Evolutionary conservation across 2,888 invertebrate genomes (phyloP).

Genomic region (Himalopsyche kuldschensis): DNA sequence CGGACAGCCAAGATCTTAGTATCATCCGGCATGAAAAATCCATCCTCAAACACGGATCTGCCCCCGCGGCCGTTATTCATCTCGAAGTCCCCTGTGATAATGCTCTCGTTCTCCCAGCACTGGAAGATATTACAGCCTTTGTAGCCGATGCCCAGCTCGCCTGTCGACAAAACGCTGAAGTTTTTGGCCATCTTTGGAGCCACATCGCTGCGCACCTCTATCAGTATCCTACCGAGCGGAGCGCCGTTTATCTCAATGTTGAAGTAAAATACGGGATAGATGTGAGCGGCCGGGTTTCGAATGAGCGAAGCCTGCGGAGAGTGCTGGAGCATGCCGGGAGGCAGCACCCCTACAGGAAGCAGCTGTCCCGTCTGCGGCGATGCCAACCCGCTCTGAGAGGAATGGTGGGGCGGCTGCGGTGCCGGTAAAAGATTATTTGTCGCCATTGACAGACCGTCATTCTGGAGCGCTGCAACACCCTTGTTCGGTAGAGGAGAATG

Average conservation of each 20-base stretch:
- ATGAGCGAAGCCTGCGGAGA: constrained; percentile 57
- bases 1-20: constrained; percentile 74
- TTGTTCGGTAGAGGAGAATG: constrained; percentile 45
- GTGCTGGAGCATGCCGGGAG: constrained; percentile 42
- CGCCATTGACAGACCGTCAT: constrained; percentile 48
- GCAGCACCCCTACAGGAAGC: constrained; percentile 35
- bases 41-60: constrained; percentile 73
- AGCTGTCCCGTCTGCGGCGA: constrained; percentile 41
- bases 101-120: constrained; percentile 81
- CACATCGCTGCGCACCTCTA: constrained; percentile 75
- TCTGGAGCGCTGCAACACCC: constrained; percentile 45
- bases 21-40: constrained; percentile 80
- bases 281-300: constrained; percentile 57
- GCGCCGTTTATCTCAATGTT: constrained; percentile 74
- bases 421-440: constrained; percentile 45
- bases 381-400: constrained; percentile 16
- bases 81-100: constrained; percentile 81
- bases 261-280: constrained; percentile 74
- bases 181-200: constrained; percentile 83
- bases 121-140: constrained; percentile 80
- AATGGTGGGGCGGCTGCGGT: constrained; percentile 3
- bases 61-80: constrained; percentile 80
- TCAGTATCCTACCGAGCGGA: constrained; percentile 71
- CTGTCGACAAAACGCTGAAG: constrained; percentile 71
- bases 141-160: constrained; percentile 75